These are phyloP conservation scores for Yponomeuta sedellus DNA, from an alignment of 2,888 invertebrate species.

Conservation along the genomic window DNA sequence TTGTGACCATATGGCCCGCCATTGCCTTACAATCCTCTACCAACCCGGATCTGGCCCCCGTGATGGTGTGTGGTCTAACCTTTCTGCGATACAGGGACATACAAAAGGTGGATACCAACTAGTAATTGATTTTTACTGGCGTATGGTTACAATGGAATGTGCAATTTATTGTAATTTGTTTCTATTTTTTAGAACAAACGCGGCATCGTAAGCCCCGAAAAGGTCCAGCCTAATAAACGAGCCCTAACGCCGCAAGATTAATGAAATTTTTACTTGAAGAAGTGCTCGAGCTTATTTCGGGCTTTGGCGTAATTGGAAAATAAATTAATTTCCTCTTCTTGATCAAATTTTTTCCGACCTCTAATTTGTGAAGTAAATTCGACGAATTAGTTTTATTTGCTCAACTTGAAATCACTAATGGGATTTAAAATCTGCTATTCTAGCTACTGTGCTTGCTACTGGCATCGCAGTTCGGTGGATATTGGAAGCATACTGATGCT, in stretches of 20 bases:
- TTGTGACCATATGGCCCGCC: too few species aligned
- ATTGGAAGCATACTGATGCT: too few species aligned
- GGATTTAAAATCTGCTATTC: not conserved
- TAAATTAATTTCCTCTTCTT: constrained; percentile 6
- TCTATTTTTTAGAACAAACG: not conserved
- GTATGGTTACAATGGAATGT: too few species aligned
- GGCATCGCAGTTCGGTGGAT: too few species aligned
- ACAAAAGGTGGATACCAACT: too few species aligned
- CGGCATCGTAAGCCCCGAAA: not conserved
- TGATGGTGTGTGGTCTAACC: too few species aligned
- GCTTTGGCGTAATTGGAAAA: constrained; percentile 5
- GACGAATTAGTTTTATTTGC: not conserved
- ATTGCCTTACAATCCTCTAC: too few species aligned
- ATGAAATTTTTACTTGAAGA: not conserved
- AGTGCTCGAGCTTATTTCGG: not conserved
- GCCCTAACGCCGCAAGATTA: not conserved
- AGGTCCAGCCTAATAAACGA: not conserved
- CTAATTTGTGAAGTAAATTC: not conserved
- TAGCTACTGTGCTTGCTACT: too few species aligned
- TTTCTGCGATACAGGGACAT: too few species aligned
- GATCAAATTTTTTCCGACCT: not conserved
- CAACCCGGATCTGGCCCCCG: too few species aligned
- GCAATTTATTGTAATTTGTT: too few species aligned
- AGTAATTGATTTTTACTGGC: too few species aligned
- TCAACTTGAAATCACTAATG: not conserved